Conservation (phyloP, 2,888 invertebrate species). For the Drosophila fulvimacula region DNA sequence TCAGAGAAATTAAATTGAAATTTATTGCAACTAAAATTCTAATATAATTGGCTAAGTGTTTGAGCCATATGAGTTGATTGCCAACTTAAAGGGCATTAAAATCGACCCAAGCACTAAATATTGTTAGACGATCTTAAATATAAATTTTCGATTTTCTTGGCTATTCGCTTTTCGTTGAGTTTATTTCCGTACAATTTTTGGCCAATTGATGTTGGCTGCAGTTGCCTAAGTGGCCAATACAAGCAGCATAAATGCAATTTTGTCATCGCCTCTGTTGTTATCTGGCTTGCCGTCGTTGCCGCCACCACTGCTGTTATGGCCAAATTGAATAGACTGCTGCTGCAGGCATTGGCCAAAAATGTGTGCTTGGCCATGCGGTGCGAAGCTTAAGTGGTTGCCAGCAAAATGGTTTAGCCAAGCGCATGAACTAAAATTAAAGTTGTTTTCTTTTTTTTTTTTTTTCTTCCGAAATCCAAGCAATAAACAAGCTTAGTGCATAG, state of each 20-base stretch:
- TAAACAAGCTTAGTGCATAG: neutral
- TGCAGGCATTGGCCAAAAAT: constrained; percentile 18
- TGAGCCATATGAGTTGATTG: constrained; percentile 2
- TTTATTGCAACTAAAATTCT: neutral
- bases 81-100: neutral
- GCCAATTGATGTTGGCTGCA: constrained; percentile 35
- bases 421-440: constrained; percentile 1
- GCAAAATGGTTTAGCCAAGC: constrained; percentile 25
- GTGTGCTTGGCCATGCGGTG: constrained; percentile 24
- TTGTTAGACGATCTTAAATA: neutral
- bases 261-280: constrained; percentile 18
- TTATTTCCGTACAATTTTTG: constrained; percentile 20
- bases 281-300: constrained; percentile 1
- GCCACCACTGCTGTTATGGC: neutral
- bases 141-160: neutral
- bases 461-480: neutral
- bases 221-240: constrained; percentile 23
- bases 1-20: too few relatives aligned
- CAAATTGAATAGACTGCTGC: constrained; percentile 18
- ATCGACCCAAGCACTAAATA: too few relatives aligned
- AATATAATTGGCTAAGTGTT: neutral
- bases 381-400: constrained; percentile 32
- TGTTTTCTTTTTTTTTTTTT: neutral
- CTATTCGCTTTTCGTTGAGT: neutral
- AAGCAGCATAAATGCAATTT: constrained; percentile 40